A percentile compares a stretch with the other conserved stretches of the same genome.
These are phyloP conservation scores for Syngnathus typhle DNA, from an alignment of 2,113 vertebrate genomes.

Conservation along the genomic window DNA sequence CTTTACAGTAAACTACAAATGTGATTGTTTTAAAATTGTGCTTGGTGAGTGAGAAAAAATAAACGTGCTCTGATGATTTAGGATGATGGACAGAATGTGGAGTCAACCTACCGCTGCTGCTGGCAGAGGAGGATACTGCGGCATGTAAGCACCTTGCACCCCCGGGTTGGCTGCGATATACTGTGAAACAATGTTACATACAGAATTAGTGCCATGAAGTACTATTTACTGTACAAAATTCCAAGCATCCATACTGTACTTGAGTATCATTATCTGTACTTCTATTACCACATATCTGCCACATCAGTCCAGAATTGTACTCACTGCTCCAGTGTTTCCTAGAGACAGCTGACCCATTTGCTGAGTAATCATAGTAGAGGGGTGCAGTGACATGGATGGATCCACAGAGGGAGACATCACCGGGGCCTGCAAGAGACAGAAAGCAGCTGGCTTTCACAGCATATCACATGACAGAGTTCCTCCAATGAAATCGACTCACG, in stretches of 20 bases:
- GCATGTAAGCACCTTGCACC: constrained; percentile 94
- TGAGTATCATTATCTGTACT: background rate
- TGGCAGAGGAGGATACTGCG: constrained; percentile 89
- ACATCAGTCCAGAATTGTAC: constrained; percentile 36
- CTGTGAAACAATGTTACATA: constrained; percentile 53
- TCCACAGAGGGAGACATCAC: constrained; percentile 75
- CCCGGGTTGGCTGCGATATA: constrained; percentile 92
- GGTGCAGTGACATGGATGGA: constrained; percentile 96
- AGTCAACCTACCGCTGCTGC: constrained; percentile 77
- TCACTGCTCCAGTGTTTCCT: constrained; percentile 87
- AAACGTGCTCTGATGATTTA: background rate
- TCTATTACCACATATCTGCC: background rate
- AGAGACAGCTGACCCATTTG: constrained; percentile 98
- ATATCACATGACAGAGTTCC: constrained; percentile 14
- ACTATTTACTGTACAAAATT: background rate
- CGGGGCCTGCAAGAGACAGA: constrained; percentile 55
- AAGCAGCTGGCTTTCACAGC: background rate
- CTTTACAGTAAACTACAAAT: too few species aligned
- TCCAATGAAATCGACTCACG: background rate
- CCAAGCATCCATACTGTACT: background rate
- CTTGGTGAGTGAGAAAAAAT: background rate
- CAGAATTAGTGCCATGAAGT: background rate
- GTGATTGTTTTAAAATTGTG: too few species aligned
- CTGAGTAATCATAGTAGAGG: constrained; percentile 91
- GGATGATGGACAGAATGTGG: background rate